A percentile compares a stretch with the other conserved stretches of the same genome.
Evolutionary conservation across 2,797 vertebrate species (phyloP).

Genomic region (Dromococcyx pavoninus): DNA sequence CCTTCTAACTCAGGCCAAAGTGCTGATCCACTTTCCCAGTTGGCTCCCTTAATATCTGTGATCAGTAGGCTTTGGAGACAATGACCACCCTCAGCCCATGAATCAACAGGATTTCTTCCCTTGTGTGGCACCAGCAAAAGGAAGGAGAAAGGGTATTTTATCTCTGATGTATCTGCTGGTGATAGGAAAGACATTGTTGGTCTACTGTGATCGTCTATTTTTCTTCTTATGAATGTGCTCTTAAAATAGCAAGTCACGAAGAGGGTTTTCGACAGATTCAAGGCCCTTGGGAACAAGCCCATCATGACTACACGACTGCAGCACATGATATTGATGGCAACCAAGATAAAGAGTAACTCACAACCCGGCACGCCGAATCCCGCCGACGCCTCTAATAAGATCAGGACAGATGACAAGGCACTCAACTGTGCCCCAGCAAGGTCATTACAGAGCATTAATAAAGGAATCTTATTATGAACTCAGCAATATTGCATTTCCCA

Average conservation of each 20-base stretch:
- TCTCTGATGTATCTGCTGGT: slow-evolving; percentile 35
- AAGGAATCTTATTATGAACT: not conserved
- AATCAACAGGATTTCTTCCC: slow-evolving; percentile 35
- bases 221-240: slow-evolving; percentile 37
- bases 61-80: slow-evolving; percentile 31
- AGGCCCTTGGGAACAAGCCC: slow-evolving; percentile 48
- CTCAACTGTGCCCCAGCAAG: slow-evolving; percentile 53
- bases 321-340: not conserved
- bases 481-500: not conserved
- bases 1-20: not conserved
- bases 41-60: slow-evolving; percentile 13
- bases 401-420: slow-evolving; percentile 57
- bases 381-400: slow-evolving; percentile 19
- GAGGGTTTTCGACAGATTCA: not conserved
- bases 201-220: slow-evolving; percentile 21
- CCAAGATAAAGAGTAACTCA: not conserved
- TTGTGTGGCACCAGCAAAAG: not conserved
- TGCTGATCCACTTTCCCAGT: slow-evolving; percentile 3
- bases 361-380: not conserved
- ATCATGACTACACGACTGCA: not conserved
- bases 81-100: slow-evolving; percentile 23
- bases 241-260: slow-evolving; percentile 57
- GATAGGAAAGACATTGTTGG: slow-evolving; percentile 40
- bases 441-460: slow-evolving; percentile 55
- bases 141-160: not conserved